Evolutionary conservation across 2,888 invertebrate species (phyloP).

Genomic region (Toxonevra muliebris): DNA sequence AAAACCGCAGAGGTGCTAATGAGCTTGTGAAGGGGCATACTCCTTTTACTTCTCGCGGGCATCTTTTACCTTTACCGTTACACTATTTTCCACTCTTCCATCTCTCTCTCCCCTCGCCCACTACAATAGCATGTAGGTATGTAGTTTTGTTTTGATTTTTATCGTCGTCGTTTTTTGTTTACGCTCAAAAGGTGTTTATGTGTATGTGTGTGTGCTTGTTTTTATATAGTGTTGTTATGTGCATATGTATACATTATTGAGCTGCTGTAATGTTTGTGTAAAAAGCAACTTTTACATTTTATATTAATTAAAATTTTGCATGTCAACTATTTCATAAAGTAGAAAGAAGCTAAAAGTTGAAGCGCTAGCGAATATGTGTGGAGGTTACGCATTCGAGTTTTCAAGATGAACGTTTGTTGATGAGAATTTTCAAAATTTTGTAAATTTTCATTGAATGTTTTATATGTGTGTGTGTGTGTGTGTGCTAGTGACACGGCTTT

Average conservation of each 20-base stretch:
- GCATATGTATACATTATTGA: not conserved
- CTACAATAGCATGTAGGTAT: too few relatives aligned
- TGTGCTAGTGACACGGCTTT: slow-evolving; percentile 18
- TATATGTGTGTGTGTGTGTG: too few relatives aligned
- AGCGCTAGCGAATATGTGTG: not conserved
- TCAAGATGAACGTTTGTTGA: not conserved
- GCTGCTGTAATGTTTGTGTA: too few relatives aligned
- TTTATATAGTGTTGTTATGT: not conserved
- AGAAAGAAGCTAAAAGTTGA: slow-evolving; percentile 12
- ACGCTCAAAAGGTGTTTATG: not conserved
- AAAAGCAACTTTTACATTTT: slow-evolving; percentile 31
- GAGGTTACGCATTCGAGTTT: not conserved
- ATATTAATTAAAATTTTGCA: slow-evolving; percentile 57
- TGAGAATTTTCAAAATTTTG: slow-evolving; percentile 6
- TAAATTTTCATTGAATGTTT: not conserved
- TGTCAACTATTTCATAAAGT: slow-evolving; percentile 49
- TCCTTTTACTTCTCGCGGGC: not conserved
- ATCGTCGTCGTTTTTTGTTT: not conserved
- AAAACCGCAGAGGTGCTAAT: not conserved
- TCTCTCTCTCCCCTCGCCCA: not conserved
- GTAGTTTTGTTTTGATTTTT: not conserved
- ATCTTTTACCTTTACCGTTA: not conserved
- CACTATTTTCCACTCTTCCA: too few relatives aligned
- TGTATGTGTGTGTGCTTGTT: slow-evolving; percentile 1
- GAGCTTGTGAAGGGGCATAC: not conserved